Percentiles rank a stretch among this genome's conserved stretches.
Conservation (phyloP, 2,888 invertebrate species). For the Bombylius discolor region DNA sequence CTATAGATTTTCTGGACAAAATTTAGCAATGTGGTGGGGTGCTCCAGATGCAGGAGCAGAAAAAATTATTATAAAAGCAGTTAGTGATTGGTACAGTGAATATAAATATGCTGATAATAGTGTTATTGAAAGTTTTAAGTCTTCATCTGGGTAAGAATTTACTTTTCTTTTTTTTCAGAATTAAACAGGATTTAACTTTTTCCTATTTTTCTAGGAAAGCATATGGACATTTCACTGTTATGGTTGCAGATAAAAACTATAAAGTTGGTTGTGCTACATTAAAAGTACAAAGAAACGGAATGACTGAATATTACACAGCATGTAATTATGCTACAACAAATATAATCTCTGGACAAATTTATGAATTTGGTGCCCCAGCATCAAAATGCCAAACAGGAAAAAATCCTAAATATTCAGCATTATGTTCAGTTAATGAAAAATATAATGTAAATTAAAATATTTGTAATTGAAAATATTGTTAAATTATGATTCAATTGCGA, state of each 20-base stretch:
- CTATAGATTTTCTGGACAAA: constrained; percentile 28
- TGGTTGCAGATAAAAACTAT: not conserved
- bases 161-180: not conserved
- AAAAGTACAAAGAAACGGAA: constrained; percentile 9
- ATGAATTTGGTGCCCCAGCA: constrained; percentile 14
- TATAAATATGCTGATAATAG: constrained; percentile 3
- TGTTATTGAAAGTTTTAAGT: not conserved
- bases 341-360: constrained; percentile 10
- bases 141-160: not conserved
- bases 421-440: constrained; percentile 7
- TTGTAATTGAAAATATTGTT: not conserved
- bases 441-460: constrained; percentile 3
- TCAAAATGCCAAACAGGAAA: constrained; percentile 21
- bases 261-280: constrained; percentile 9
- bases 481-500: not conserved
- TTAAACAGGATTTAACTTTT: constrained; percentile 24
- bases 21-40: constrained; percentile 10
- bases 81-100: constrained; percentile 8
- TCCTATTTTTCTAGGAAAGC: constrained; percentile 13
- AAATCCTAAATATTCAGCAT: constrained; percentile 16
- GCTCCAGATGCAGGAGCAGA: not conserved
- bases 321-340: constrained; percentile 28
- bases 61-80: not conserved
- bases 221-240: constrained; percentile 1
- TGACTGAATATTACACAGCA: constrained; percentile 18